Evolutionary conservation across 2,888 invertebrate genomes (phyloP).

Genomic region (Thecophora atra): DNA sequence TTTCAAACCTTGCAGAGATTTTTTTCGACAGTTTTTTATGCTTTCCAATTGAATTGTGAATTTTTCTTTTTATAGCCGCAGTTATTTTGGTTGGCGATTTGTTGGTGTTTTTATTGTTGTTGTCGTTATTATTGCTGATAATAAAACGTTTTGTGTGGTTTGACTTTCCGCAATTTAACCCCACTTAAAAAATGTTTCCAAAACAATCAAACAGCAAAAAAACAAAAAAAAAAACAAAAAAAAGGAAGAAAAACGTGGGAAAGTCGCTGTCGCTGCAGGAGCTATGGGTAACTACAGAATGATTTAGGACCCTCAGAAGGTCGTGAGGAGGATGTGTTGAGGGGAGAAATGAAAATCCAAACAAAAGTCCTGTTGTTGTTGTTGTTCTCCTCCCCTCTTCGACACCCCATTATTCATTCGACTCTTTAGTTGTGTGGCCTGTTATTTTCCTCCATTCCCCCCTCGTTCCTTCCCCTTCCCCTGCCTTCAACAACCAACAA

Average conservation of each 20-base stretch:
- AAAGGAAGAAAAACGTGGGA: conserved; percentile 14
- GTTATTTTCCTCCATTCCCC: not conserved
- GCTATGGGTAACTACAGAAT: not conserved
- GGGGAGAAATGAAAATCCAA: not conserved
- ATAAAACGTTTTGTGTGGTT: conserved; percentile 26
- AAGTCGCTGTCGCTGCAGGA: conserved; percentile 6
- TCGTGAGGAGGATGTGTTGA: not conserved
- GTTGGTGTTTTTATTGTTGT: conserved; percentile 27
- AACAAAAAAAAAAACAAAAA: not conserved
- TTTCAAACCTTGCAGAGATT: not conserved
- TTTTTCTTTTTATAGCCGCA: not conserved
- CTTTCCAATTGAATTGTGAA: conserved; percentile 18
- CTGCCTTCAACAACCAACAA: not conserved
- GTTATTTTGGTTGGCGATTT: conserved; percentile 28
- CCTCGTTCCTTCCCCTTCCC: not conserved
- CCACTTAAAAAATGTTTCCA: not conserved
- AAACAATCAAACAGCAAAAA: conserved; percentile 11
- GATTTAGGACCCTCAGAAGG: not conserved
- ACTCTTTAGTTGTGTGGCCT: not conserved
- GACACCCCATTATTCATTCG: not conserved
- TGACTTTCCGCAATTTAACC: not conserved
- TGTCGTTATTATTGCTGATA: conserved; percentile 25
- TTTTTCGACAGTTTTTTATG: no score
- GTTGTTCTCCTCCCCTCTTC: not conserved
- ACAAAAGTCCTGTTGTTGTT: not conserved